Evolutionary conservation across 2,797 vertebrate species (phyloP).

Genomic region (Hipposideros larvatus): DNA sequence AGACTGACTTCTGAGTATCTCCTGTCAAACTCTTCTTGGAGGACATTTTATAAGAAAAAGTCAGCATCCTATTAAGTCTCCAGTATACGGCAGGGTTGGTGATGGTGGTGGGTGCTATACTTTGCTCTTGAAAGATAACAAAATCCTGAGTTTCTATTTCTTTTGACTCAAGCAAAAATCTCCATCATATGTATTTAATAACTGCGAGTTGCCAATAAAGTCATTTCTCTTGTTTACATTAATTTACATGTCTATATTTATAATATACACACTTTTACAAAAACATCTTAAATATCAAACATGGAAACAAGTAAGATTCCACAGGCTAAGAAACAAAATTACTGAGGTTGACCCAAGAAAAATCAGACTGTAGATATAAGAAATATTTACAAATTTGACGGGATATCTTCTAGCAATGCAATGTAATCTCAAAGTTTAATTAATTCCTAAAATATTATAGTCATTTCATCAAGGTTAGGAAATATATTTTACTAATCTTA

Average conservation of each 20-base stretch:
- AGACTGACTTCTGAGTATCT: not conserved
- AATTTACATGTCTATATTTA: not conserved
- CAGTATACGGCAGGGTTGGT: not conserved
- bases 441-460: not conserved
- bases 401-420: not conserved
- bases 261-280: not conserved
- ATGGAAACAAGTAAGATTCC: not conserved
- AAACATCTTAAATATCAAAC: not conserved
- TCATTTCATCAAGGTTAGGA: not conserved
- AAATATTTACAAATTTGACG: not conserved
- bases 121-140: conserved; percentile 18
- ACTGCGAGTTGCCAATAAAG: not conserved
- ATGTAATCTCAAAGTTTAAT: not conserved
- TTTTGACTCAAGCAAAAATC: not conserved
- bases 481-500: not conserved
- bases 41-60: not conserved
- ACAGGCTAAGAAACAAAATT: not conserved
- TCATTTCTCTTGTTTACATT: not conserved
- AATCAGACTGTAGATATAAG: not conserved
- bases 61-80: not conserved
- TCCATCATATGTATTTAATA: not conserved
- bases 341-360: not conserved
- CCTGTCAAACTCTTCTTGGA: not conserved
- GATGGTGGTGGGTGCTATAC: not conserved
- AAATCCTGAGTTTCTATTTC: not conserved